Percentiles rank a stretch among this genome's conserved stretches.
phyloP scores from a whole-genome alignment of 2,797 vertebrate species.

The Microcaecilia unicolor region DNA sequence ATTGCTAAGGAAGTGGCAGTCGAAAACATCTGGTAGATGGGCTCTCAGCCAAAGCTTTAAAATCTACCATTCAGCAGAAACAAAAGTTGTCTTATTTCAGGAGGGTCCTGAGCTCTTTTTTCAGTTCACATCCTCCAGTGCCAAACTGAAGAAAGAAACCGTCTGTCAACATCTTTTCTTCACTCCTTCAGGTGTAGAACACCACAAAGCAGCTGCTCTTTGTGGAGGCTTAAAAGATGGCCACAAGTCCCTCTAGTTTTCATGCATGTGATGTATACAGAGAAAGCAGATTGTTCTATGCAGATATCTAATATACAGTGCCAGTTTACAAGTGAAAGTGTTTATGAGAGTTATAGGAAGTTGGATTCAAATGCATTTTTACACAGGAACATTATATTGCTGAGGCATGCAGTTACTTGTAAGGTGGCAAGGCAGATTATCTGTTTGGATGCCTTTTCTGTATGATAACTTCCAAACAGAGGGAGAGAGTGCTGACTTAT shows the following conservation, averaged over 20 bases:
- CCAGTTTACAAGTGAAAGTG: too few species aligned
- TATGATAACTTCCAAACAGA: too few species aligned
- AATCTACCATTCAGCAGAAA: constrained; percentile 71
- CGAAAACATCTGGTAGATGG: constrained; percentile 62
- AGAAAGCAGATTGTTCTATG: too few species aligned
- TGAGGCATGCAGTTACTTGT: too few species aligned
- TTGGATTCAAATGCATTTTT: too few species aligned
- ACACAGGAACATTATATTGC: too few species aligned
- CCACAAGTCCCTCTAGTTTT: background rate
- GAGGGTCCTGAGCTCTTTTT: constrained; percentile 72
- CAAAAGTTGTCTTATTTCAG: constrained; percentile 74
- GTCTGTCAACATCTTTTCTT: constrained; percentile 30
- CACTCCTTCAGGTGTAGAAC: constrained; percentile 37
- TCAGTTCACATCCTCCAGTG: constrained; percentile 62
- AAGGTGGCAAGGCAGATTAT: too few species aligned
- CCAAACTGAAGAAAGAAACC: constrained; percentile 18
- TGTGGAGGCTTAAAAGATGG: background rate
- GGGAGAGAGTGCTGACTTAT: too few species aligned
- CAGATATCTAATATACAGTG: too few species aligned
- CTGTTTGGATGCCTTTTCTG: too few species aligned
- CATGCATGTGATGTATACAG: too few species aligned
- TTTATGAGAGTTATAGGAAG: too few species aligned
- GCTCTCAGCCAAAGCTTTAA: constrained; percentile 70
- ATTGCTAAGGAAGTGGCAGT: constrained; percentile 33
- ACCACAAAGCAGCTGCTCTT: constrained; percentile 36